Base-by-base conservation (phyloP, 2,888 invertebrate genomes). In the Apodemia zela region DNA sequence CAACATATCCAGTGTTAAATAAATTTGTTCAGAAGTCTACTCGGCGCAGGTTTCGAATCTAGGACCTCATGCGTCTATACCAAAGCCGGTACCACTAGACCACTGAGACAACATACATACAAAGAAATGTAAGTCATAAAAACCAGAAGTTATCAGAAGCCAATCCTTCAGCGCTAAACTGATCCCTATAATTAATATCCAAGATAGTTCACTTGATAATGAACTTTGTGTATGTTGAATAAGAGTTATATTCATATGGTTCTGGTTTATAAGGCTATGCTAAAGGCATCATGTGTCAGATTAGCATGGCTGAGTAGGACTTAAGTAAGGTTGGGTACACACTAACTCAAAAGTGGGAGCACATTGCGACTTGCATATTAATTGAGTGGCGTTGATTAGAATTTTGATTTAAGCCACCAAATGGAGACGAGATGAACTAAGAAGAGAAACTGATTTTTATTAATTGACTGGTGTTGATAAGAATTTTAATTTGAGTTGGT, bases 271-370 rank as follows among this genome's bases (percentile, higher is more conserved):
- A 54, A 54, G 18, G 15, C 51, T 59, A 42, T 49, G 60, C 60
- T 45, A 60, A 54, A 25, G 54, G 13, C 75, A 68, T 79, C 75
- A 72, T 71, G 74, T 62, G 80, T 79, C 80, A 68, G 81, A 80
- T 81, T 80, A 81, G 67, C 61, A 68, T 63, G 63, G 67, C 64
- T 70, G 67, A 72, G 69, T 68, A 66, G 68, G 68, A 67, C 68
- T 73, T 69, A 70, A 62, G 63, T 70, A 63, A 71, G 61, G 71
- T 33, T 70, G 61, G 68, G 61, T 66, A 33, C 68, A 70, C 72
- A 73, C 66, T 51, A 51, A 58, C 21, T 29, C 21, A 63, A 59
- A 62, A 38, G 13, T 4, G 38, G 3, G 8, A 38, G 7, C 2
- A 38, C 11, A 11, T 3, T 13, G 38, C 11, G 38, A 13, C 13